A percentile compares a stretch with the other conserved stretches of the same genome.
These are phyloP conservation scores for Cyclura pinguis DNA, from an alignment of 2,797 vertebrate genomes.

Conservation along the genomic window DNA sequence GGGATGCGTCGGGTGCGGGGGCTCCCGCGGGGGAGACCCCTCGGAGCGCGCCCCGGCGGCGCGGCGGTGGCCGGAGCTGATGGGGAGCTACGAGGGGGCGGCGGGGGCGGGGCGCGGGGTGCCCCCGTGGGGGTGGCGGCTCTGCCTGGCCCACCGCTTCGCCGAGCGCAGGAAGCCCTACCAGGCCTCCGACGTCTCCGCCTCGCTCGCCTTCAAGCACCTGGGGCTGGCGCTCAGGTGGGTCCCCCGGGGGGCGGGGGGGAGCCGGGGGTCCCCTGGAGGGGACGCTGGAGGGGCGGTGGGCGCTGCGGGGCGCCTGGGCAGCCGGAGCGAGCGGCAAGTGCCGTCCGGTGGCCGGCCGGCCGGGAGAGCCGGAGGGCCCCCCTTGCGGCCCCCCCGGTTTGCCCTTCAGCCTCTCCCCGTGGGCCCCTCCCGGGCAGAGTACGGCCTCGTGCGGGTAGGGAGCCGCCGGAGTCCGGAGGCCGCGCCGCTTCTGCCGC, in stretches of 20 bases:
- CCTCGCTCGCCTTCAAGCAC: conserved; percentile 85
- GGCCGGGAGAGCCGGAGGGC: too few species aligned
- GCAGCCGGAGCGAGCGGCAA: too few species aligned
- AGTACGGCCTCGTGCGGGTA: too few species aligned
- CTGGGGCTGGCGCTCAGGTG: conserved; percentile 90
- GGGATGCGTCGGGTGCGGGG: background rate
- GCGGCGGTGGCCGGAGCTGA: conserved; percentile 75
- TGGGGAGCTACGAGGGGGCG: conserved; percentile 85
- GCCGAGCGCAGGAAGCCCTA: conserved; percentile 93
- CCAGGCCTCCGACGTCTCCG: conserved; percentile 86
- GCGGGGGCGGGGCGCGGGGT: conserved; percentile 82
- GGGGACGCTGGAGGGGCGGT: background rate
- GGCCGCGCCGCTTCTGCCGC: too few species aligned
- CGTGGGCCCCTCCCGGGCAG: too few species aligned
- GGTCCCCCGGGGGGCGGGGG: conserved; percentile 1
- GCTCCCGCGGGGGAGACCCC: background rate
- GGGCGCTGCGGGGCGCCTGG: too few species aligned
- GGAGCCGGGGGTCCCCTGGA: too few species aligned
- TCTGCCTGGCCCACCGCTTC: conserved; percentile 94
- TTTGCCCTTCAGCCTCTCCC: too few species aligned
- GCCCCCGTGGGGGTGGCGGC: conserved; percentile 90
- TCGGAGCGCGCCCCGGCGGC: too few species aligned
- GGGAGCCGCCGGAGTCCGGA: too few species aligned
- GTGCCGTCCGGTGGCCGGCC: too few species aligned
- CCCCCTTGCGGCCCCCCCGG: too few species aligned